Conservation (phyloP, 1,140 invertebrate species). For the Heliothis subflexa region DNA sequence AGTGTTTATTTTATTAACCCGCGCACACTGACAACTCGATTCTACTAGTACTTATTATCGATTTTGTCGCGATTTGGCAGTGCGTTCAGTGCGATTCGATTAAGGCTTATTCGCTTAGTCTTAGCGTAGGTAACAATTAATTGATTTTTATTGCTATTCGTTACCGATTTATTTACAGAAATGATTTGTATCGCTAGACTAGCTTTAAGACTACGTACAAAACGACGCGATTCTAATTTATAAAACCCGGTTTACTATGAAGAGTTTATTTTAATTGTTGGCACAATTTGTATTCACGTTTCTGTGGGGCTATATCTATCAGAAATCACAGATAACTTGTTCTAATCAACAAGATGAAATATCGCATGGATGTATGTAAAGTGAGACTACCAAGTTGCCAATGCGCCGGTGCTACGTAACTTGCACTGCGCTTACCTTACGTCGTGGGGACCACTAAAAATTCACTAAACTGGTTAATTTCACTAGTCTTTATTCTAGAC, state of each 20-base stretch:
- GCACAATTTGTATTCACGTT: constrained; percentile 65
- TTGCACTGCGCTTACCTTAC: constrained; percentile 68
- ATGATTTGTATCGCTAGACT: constrained; percentile 38
- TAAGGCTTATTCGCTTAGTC: constrained; percentile 39
- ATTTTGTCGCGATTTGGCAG: constrained; percentile 52
- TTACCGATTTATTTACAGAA: constrained; percentile 35
- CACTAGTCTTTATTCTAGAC: constrained; percentile 77
- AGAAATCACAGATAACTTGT: constrained; percentile 59
- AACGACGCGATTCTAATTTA: constrained; percentile 27
- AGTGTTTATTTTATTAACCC: constrained; percentile 43
- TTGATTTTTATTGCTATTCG: constrained; percentile 44
- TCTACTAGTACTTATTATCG: constrained; percentile 50
- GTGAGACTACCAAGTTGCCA: constrained; percentile 69
- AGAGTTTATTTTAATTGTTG: constrained; percentile 58
- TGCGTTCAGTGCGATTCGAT: constrained; percentile 47
- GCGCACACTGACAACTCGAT: constrained; percentile 76
- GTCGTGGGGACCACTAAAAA: constrained; percentile 77
- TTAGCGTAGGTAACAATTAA: constrained; percentile 39
- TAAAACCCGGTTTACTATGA: constrained; percentile 44
- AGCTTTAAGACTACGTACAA: constrained; percentile 41
- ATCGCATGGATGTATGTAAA: constrained; percentile 6
- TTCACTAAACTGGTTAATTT: constrained; percentile 79
- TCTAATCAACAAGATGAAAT: constrained; percentile 48
- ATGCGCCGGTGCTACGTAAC: constrained; percentile 68
- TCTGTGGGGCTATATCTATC: constrained; percentile 55